phyloP scores from a whole-genome alignment of 1,140 invertebrate genomes.

The Sarcophaga peregrina region DNA sequence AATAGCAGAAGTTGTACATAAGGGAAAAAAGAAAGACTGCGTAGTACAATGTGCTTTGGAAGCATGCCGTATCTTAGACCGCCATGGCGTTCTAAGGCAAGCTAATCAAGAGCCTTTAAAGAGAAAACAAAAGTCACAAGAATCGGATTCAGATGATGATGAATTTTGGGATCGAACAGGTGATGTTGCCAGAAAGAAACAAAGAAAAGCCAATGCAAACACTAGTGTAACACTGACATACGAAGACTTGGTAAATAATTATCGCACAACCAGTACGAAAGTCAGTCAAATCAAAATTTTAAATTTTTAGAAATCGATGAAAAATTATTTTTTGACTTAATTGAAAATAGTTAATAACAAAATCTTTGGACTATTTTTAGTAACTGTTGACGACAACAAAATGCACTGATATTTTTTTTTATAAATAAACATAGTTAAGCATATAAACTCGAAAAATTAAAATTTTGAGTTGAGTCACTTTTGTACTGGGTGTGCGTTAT shows the following conservation, averaged over 20 bases:
- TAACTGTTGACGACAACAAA: too few relatives aligned
- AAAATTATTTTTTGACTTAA: too few relatives aligned
- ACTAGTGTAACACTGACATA: conserved; percentile 75
- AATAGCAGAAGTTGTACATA: conserved; percentile 85
- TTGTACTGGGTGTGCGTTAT: too few relatives aligned
- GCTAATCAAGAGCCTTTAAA: conserved; percentile 77
- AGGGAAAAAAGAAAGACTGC: conserved; percentile 95
- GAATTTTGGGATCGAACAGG: conserved; percentile 96
- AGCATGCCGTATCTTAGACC: conserved; percentile 91
- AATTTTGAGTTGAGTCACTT: too few relatives aligned
- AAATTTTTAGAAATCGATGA: too few relatives aligned
- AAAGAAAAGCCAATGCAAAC: conserved; percentile 73
- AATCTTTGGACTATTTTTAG: too few relatives aligned
- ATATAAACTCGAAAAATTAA: too few relatives aligned
- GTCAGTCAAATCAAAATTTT: not conserved
- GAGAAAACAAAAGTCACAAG: conserved; percentile 72
- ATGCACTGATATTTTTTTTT: too few relatives aligned
- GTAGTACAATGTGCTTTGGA: conserved; percentile 93
- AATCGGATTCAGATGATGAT: conserved; percentile 96
- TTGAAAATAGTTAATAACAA: too few relatives aligned
- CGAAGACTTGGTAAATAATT: conserved; percentile 77
- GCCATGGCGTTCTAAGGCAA: conserved; percentile 81
- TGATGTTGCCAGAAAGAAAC: conserved; percentile 87
- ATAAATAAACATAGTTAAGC: too few relatives aligned
- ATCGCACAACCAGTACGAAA: too few relatives aligned